Conservation (phyloP, 2,888 invertebrate species). For the Yponomeuta sedellus region DNA sequence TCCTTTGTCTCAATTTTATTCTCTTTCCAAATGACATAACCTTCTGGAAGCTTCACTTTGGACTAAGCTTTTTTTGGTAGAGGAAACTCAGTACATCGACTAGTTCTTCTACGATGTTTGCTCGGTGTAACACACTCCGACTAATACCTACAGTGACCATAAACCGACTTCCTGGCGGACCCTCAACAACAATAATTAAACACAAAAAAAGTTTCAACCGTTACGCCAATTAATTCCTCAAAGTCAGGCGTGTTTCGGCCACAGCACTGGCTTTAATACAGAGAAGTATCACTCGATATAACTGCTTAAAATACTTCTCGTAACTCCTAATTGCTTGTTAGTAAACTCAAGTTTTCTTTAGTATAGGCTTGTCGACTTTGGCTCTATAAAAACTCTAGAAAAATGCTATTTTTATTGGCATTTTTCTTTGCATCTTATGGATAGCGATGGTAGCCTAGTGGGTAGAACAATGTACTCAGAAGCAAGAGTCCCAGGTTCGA, state of each 20-base stretch:
- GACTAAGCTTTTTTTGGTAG: not conserved
- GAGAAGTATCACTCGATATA: not conserved
- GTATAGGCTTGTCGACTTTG: no score
- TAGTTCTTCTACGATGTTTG: not conserved
- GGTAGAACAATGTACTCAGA: no score
- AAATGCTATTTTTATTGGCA: no score
- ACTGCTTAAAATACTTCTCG: no score
- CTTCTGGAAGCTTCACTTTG: not conserved
- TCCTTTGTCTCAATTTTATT: not conserved
- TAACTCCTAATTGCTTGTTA: no score
- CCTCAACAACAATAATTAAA: constrained; percentile 6
- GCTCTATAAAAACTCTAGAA: no score
- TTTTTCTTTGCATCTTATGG: no score
- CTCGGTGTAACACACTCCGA: not conserved
- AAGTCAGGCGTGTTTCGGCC: constrained; percentile 39
- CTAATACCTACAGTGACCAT: not conserved
- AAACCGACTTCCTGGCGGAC: constrained; percentile 2
- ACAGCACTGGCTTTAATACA: constrained; percentile 20
- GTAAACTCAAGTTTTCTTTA: no score
- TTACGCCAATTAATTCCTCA: constrained; percentile 72
- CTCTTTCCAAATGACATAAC: not conserved
- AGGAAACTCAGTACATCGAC: not conserved
- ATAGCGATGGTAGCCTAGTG: no score
- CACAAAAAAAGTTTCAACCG: constrained; percentile 36
- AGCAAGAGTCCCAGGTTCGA: no score